These are phyloP conservation scores for Scaeva pyrastri DNA, from an alignment of 2,888 invertebrate genomes.

Conservation along the genomic window DNA sequence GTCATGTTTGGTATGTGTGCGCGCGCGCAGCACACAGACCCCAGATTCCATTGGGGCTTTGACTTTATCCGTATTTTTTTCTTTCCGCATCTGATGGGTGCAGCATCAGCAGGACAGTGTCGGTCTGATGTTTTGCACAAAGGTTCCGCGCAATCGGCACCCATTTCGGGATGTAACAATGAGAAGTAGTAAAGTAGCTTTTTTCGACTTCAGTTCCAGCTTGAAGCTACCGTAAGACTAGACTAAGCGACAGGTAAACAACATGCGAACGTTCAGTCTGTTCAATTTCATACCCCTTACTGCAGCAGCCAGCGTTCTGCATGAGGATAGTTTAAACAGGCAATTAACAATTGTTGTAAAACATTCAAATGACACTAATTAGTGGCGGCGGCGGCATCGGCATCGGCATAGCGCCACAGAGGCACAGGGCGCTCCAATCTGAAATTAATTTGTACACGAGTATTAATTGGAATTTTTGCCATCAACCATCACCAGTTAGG, in stretches of 20 bases:
- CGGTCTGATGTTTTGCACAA: conserved; percentile 37
- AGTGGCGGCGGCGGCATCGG: conserved; percentile 77
- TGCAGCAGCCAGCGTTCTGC: conserved; percentile 10
- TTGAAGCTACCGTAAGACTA: conserved; percentile 19
- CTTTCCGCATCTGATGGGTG: conserved; percentile 13
- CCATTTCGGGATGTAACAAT: conserved; percentile 65
- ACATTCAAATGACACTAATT: conserved; percentile 79
- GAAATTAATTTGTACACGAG: conserved; percentile 75
- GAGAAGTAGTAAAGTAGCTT: conserved; percentile 54
- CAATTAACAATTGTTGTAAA: conserved; percentile 79
- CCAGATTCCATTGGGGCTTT: conserved; percentile 27
- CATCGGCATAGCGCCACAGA: conserved; percentile 68
- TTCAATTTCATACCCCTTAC: neutral
- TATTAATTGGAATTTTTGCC: conserved; percentile 74
- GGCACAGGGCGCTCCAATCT: conserved; percentile 51
- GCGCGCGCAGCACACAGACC: neutral
- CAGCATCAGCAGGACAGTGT: conserved; percentile 20
- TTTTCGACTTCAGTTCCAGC: conserved; percentile 28
- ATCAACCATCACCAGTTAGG: conserved; percentile 8
- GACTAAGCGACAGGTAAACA: conserved; percentile 66
- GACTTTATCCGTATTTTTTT: conserved; percentile 6
- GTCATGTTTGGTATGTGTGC: conserved; percentile 69
- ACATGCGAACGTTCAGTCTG: conserved; percentile 67
- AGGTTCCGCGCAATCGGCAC: conserved; percentile 74
- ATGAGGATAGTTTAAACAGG: conserved; percentile 39